Evolutionary conservation across 2,797 vertebrate species (phyloP), one percentile per base, ranked within the genome.

Genomic region (Enteromius afrohamiltoni): DNA sequence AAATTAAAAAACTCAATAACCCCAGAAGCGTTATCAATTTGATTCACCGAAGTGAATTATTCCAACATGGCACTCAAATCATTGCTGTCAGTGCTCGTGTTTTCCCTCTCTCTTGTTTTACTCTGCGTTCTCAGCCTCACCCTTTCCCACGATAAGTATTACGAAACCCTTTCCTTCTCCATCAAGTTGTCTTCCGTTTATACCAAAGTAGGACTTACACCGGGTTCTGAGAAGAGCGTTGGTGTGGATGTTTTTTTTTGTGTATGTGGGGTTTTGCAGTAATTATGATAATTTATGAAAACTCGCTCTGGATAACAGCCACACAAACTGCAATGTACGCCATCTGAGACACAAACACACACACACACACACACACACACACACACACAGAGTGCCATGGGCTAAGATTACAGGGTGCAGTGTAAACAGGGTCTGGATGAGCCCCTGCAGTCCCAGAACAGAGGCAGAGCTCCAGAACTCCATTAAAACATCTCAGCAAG

Each of bases 391-490:
- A 65, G 58, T 60, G 83, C 81, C 84, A 84, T 83, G 45, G 75
- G 87, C 78, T 82, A 74, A 83, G 78, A 85, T 62, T 83, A 82
- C 62, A 80, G 40, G 37, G 77, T 80, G 62, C 64, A n/a, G 45
- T 76, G 68, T 86, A 79, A 86, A 85, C 80, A 84, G 62, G 85
- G 65, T 80, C 78, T 55, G 49, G 47, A 42, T 82, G 85, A 83
- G 31, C 78, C 86, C 87, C 80, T 83, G 53, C 67, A 74, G 82
- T 85, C 74, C 68, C 79, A 77, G 77, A 68, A 76, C 78, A 51
- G 75, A 83, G 75, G 67, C 68, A 79, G 11, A 65, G 85, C 84
- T 85, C 77, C 73, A 85, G 58, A 79, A 69, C 79, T 85, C 67
- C 21, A 83, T 86, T 85, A 86, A 79, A 86, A 34, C 75, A 82